Percentiles rank a stretch among this genome's conserved stretches.
phyloP scores from a whole-genome alignment of 2,888 invertebrate species.

The Acrocyrtus sp. region DNA sequence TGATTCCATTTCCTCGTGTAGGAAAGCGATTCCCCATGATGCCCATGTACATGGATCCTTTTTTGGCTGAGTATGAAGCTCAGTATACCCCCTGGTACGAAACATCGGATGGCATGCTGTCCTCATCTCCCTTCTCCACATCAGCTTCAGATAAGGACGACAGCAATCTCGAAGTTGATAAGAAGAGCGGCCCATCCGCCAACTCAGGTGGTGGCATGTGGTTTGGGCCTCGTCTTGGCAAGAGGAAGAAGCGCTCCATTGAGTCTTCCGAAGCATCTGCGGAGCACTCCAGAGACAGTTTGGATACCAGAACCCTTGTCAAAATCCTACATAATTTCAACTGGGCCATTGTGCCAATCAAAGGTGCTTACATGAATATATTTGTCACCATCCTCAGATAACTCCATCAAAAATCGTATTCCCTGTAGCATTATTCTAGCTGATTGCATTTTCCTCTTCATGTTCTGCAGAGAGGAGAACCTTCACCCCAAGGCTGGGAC shows the following conservation, averaged over 20 bases:
- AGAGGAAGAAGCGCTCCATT: conserved; percentile 64
- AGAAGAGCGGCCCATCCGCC: conserved; percentile 38
- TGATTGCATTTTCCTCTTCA: no score
- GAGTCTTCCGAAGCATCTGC: conserved; percentile 45
- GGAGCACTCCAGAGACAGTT: conserved; percentile 32
- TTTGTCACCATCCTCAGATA: no score
- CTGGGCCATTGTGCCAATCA: conserved; percentile 62
- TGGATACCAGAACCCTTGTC: conserved; percentile 57
- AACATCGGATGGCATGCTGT: background rate
- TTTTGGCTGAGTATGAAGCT: conserved; percentile 55
- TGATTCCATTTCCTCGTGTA: conserved; percentile 63
- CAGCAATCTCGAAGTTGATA: conserved; percentile 48
- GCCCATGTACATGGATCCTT: conserved; percentile 56
- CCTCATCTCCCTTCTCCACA: background rate
- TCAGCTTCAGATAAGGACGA: conserved; percentile 37
- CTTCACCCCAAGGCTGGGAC: conserved; percentile 69
- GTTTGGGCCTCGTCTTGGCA: conserved; percentile 77
- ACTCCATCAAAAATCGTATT: background rate
- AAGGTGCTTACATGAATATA: conserved; percentile 51
- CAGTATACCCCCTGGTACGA: conserved; percentile 41
- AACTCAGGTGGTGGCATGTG: conserved; percentile 69
- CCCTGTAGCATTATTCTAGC: no score
- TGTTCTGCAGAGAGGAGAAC: conserved; percentile 49
- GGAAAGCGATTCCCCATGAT: conserved; percentile 60
- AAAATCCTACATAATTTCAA: conserved; percentile 62